A percentile compares a stretch with the other conserved stretches of the same genome.
Evolutionary conservation across 2,888 invertebrate species (phyloP).

Genomic region (Mellilla xanthometata): DNA sequence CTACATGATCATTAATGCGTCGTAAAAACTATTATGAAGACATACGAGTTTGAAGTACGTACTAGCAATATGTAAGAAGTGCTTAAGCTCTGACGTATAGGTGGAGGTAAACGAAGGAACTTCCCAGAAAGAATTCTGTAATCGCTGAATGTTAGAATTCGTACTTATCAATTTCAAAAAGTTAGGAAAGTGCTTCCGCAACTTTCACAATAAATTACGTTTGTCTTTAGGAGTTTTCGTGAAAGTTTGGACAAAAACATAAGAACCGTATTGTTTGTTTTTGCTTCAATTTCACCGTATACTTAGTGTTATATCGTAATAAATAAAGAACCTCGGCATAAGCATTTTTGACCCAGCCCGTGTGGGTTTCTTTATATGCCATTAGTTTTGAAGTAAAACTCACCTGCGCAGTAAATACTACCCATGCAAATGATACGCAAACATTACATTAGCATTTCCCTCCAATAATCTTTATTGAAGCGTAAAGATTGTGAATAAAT

Average conservation of each 20-base stretch:
- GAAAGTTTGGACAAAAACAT: constrained; percentile 12
- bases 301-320: background rate
- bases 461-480: constrained; percentile 24
- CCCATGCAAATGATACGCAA: constrained; percentile 30
- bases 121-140: constrained; percentile 14
- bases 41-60: background rate
- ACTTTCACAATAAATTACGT: constrained; percentile 29
- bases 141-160: constrained; percentile 24
- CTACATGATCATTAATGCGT: constrained; percentile 13
- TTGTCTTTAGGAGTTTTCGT: constrained; percentile 17
- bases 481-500: constrained; percentile 25
- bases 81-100: background rate
- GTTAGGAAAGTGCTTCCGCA: constrained; percentile 23
- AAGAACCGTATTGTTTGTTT: constrained; percentile 11
- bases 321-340: background rate
- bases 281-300: background rate
- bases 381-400: constrained; percentile 19
- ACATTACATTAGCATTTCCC: constrained; percentile 28
- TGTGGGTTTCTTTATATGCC: constrained; percentile 5
- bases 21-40: constrained; percentile 9
- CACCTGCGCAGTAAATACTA: constrained; percentile 28
- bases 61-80: background rate
- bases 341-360: background rate
- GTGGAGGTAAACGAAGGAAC: constrained; percentile 12
- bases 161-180: constrained; percentile 30